These are phyloP conservation scores for Cynodonichthys magdalenae DNA, from an alignment of 2,797 vertebrate species.

Conservation along the genomic window DNA sequence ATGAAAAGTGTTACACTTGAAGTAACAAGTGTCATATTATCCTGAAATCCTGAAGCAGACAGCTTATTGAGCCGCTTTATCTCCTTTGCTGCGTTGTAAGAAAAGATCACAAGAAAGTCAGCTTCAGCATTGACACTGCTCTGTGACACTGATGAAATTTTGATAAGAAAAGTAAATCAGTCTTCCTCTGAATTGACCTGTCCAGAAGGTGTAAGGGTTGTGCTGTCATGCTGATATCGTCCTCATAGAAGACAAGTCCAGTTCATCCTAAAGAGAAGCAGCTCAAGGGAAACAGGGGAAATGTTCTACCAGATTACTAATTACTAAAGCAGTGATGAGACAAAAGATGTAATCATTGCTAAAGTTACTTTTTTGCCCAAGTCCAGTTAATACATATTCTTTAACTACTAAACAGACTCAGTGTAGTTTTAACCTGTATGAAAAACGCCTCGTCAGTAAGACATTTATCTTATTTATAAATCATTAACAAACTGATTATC, in stretches of 20 bases:
- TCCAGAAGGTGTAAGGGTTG: slow-evolving; percentile 34
- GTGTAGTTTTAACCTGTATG: slow-evolving; percentile 2
- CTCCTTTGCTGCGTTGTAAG: slow-evolving; percentile 19
- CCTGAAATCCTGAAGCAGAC: slow-evolving; percentile 10
- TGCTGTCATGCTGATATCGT: slow-evolving; percentile 49
- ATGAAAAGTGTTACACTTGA: background rate
- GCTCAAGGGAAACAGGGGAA: background rate
- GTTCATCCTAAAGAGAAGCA: background rate
- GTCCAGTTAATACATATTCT: background rate
- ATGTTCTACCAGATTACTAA: slow-evolving; percentile 16
- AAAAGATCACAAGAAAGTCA: slow-evolving; percentile 26
- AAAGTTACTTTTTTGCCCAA: background rate
- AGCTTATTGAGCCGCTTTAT: slow-evolving; percentile 14
- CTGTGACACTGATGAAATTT: slow-evolving; percentile 59
- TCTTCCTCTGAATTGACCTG: slow-evolving; percentile 26
- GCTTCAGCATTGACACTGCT: slow-evolving; percentile 29
- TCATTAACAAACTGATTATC: slow-evolving; percentile 7
- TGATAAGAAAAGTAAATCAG: slow-evolving; percentile 55
- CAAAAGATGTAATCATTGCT: slow-evolving; percentile 16
- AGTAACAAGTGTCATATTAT: background rate
- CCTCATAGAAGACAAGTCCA: slow-evolving; percentile 15
- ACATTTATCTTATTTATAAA: background rate
- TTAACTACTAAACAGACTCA: background rate
- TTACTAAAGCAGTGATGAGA: slow-evolving; percentile 7
- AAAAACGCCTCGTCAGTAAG: slow-evolving; percentile 4